Evolutionary conservation across 2,888 invertebrate species (phyloP), one percentile per base, ranked within the genome.

Genomic region (Tipula vernalis): DNA sequence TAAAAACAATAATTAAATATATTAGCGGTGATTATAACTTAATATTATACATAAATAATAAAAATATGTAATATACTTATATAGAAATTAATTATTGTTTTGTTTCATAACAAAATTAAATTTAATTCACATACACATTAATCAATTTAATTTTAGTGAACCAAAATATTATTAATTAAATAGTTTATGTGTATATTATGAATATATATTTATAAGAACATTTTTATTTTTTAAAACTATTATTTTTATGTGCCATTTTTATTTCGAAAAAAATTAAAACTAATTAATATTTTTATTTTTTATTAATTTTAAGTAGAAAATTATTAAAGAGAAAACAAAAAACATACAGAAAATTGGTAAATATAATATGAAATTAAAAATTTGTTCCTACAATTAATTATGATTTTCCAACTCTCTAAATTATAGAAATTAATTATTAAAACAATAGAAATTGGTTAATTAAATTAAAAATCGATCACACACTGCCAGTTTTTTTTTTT

Each of bases 11-110:
- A 71, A 71, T 71, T 71, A 71, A 71, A 71, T 71, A 71, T 28
- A 71, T 71, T 71, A 71, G 71, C 71, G 71, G 71, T 71, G 71
- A 71, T 71, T 71, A 71, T 51, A 71, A 71, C 71, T 71, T 71
- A 71, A 71, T 71, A 51, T 44, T 57, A 71, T 71, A 28, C 10
- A 71, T 71, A 71, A 10, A 71, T 71, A 71, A 18, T 51, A 28
- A 28, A 28, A 71, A 10, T 71, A 71, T 15, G 51, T 51, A 15
- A 44, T 44, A 44, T 6, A 28, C 28, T 28, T 28, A 39, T 39
- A 39, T 39, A 39, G 39, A 6, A 51, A 51, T 51, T 51, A 18
- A 71, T 28, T 28, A 71, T 28, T 71, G 2, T 71, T 28, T 71
- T 71, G 71, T 71, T 71, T 71, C 71, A 71, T 10, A 71, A 71